phyloP scores from a whole-genome alignment of 1,140 invertebrate species.

The Fopius arisanus region DNA sequence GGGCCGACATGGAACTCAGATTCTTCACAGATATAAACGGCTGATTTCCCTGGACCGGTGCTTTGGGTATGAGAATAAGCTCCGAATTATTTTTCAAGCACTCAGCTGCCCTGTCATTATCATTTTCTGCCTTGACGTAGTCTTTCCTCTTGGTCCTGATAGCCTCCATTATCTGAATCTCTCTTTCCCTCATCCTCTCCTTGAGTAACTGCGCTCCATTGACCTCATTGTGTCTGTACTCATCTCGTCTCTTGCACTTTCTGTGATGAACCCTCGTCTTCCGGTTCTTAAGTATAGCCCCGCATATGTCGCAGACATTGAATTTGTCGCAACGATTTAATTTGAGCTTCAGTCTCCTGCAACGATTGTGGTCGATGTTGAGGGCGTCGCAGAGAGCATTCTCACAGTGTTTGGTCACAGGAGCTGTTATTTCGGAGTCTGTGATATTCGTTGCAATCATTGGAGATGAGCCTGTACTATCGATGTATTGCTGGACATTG shows the following conservation, averaged over 20 bases:
- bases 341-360: slow-evolving; percentile 48
- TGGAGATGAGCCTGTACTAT: slow-evolving; percentile 45
- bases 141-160: slow-evolving; percentile 45
- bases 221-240: slow-evolving; percentile 52
- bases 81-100: slow-evolving; percentile 54
- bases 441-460: slow-evolving; percentile 51
- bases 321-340: slow-evolving; percentile 47
- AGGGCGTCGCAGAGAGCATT: slow-evolving; percentile 53
- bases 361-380: slow-evolving; percentile 57
- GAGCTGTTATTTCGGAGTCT: slow-evolving; percentile 51
- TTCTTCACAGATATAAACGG: slow-evolving; percentile 20
- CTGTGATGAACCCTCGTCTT: slow-evolving; percentile 51
- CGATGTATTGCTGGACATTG: slow-evolving; percentile 49
- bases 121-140: slow-evolving; percentile 49
- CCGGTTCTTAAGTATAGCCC: slow-evolving; percentile 42
- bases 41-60: slow-evolving; percentile 24
- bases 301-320: slow-evolving; percentile 55
- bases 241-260: slow-evolving; percentile 52
- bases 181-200: slow-evolving; percentile 54
- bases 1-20: neutral
- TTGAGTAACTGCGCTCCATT: slow-evolving; percentile 47
- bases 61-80: slow-evolving; percentile 56
- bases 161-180: slow-evolving; percentile 52
- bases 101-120: slow-evolving; percentile 48
- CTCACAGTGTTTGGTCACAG: slow-evolving; percentile 51